Evolutionary conservation across 2,797 vertebrate genomes (phyloP).

Genomic region (Catostomus latipinnis): DNA sequence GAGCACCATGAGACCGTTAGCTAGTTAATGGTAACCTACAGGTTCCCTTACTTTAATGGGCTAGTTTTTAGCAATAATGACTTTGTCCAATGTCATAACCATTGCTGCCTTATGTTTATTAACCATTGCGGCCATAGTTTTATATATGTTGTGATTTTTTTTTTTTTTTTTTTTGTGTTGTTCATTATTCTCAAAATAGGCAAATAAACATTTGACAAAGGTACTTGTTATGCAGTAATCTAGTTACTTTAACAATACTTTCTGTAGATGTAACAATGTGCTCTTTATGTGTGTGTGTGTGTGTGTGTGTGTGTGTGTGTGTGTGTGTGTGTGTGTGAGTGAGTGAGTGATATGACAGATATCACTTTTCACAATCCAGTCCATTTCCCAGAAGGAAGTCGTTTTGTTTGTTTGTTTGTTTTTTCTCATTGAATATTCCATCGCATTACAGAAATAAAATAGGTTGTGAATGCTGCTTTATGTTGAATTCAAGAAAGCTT

Average conservation of each 20-base stretch:
- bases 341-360: no score
- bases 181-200: background rate
- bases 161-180: background rate
- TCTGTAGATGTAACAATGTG: background rate
- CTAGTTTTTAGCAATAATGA: background rate
- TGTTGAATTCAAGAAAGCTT: background rate
- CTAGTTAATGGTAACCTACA: background rate
- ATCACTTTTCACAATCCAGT: no score
- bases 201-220: background rate
- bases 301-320: no score
- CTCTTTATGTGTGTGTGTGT: no score
- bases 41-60: background rate
- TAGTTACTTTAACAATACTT: background rate
- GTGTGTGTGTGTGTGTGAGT: no score
- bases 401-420: constrained; percentile 39
- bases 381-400: no score
- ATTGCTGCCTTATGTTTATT: constrained; percentile 9
- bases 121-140: background rate
- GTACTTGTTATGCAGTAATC: background rate
- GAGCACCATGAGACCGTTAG: constrained; percentile 27
- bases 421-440: no score
- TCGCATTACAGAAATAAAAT: no score
- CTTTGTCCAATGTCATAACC: background rate
- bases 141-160: background rate
- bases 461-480: no score